Evolutionary conservation across 2,888 invertebrate genomes (phyloP).

Genomic region (Adelognathus sp.): DNA sequence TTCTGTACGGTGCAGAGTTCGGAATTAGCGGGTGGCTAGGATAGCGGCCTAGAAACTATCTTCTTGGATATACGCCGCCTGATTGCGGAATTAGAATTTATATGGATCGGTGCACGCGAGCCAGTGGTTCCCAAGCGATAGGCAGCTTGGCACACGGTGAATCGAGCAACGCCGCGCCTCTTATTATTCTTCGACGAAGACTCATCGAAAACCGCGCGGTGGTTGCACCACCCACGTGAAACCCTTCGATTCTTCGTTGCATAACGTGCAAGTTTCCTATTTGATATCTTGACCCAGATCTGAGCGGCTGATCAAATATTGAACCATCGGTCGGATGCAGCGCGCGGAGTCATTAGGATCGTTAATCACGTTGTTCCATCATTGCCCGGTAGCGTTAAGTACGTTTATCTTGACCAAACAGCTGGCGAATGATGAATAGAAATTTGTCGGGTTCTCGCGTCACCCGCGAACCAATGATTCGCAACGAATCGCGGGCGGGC

Average conservation of each 20-base stretch:
- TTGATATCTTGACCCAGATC: constrained; percentile 31
- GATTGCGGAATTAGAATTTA: constrained; percentile 81
- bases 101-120: constrained; percentile 80
- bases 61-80: constrained; percentile 78
- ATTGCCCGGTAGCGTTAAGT: constrained; percentile 1
- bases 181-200: constrained; percentile 38
- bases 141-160: constrained; percentile 30
- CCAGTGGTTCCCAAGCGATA: constrained; percentile 75
- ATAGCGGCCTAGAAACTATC: constrained; percentile 79
- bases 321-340: background rate
- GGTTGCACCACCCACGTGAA: constrained; percentile 22
- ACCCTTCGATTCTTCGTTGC: constrained; percentile 23
- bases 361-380: background rate
- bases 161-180: constrained; percentile 15
- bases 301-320: constrained; percentile 19
- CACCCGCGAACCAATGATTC: background rate
- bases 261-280: constrained; percentile 26
- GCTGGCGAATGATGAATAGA: background rate
- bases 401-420: background rate
- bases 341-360: constrained; percentile 10
- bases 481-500: background rate
- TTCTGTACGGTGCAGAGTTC: no score
- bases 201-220: background rate
- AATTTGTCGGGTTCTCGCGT: background rate
- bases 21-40: constrained; percentile 74